phyloP scores from a whole-genome alignment of 2,888 invertebrate genomes.

The Cosmia pyralina region DNA sequence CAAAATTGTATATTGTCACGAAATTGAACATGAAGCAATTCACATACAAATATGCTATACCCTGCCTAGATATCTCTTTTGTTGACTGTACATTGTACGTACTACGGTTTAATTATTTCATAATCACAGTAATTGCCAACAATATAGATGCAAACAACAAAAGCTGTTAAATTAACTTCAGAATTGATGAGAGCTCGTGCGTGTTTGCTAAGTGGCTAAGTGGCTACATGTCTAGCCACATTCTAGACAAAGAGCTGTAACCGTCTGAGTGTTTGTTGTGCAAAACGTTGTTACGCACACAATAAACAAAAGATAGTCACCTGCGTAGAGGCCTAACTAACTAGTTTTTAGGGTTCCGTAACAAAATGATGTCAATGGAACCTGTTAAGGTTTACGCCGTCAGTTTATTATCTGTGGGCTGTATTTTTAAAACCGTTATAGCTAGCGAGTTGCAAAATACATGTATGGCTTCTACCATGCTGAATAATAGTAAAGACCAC shows the following conservation, averaged over 20 bases:
- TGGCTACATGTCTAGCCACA: constrained; percentile 3
- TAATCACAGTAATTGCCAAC: not conserved
- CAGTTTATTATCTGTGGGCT: not conserved
- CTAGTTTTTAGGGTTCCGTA: constrained; percentile 13
- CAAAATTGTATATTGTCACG: too few species aligned
- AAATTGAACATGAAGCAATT: too few species aligned
- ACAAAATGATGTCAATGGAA: not conserved
- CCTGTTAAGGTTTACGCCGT: too few species aligned
- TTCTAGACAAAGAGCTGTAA: constrained; percentile 7
- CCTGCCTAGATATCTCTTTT: too few species aligned
- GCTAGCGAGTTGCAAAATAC: not conserved
- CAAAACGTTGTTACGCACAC: constrained; percentile 9
- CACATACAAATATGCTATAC: too few species aligned
- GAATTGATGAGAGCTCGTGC: constrained; percentile 3
- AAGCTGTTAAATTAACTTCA: constrained; percentile 13
- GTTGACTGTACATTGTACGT: too few species aligned
- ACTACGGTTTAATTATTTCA: not conserved
- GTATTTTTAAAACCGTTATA: not conserved
- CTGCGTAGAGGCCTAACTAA: constrained; percentile 29
- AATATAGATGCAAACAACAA: constrained; percentile 2
- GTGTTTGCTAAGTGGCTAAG: constrained; percentile 27
- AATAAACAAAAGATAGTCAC: constrained; percentile 8
- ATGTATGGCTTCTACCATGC: not conserved
- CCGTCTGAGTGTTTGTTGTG: not conserved
- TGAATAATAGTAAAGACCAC: too few species aligned